Evolutionary conservation across 2,797 vertebrate genomes (phyloP).

Genomic region (Acridotheres tristis): DNA sequence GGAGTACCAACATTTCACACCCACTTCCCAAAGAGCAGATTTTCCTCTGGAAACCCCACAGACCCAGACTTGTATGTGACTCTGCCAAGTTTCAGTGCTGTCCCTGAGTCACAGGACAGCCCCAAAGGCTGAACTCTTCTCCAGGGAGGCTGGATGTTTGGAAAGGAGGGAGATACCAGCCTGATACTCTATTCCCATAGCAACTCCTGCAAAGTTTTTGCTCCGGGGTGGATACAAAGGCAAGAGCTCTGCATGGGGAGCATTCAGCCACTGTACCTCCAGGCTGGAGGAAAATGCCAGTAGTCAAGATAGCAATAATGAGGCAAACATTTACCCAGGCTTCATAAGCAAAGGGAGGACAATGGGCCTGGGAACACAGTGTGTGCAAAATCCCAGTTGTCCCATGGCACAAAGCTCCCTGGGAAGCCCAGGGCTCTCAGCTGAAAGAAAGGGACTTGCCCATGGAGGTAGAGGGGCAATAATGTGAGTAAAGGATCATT

Average conservation of each 20-base stretch:
- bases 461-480: neutral
- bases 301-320: neutral
- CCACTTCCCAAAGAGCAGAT: neutral
- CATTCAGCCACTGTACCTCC: neutral
- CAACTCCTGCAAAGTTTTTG: neutral
- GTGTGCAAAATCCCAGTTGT: neutral
- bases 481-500: neutral
- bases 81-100: neutral
- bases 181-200: neutral
- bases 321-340: conserved; percentile 56
- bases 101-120: neutral
- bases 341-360: neutral
- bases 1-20: neutral
- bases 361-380: neutral
- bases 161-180: neutral
- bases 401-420: neutral
- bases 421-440: neutral
- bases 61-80: neutral
- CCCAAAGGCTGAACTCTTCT: neutral
- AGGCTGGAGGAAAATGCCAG: neutral
- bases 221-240: neutral
- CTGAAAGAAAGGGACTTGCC: neutral
- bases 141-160: neutral
- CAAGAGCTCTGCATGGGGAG: neutral
- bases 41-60: neutral